Conservation (phyloP, 2,888 invertebrate genomes). For the Merodon equestris region DNA sequence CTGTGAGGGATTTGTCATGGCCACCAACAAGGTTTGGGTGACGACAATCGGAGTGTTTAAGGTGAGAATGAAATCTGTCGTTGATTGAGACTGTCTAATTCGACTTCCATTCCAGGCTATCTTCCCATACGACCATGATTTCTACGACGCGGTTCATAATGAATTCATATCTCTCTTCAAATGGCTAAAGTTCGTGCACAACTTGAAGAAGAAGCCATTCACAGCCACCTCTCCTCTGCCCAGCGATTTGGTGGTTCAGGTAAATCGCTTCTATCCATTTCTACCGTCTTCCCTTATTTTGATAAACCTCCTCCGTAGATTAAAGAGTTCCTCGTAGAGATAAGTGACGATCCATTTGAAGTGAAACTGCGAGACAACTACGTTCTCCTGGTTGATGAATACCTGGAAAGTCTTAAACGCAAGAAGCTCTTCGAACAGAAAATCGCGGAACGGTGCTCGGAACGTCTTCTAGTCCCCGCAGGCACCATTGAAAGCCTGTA, state of each 20-base stretch:
- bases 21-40: conserved; percentile 85
- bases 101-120: conserved; percentile 79
- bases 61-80: conserved; percentile 51
- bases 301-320: conserved; percentile 82
- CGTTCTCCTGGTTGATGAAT: conserved; percentile 96
- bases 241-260: conserved; percentile 93
- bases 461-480: conserved; percentile 88
- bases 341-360: conserved; percentile 99
- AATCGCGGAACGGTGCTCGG: conserved; percentile 89
- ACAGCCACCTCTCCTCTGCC: conserved; percentile 87
- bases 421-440: conserved; percentile 93
- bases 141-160: conserved; percentile 92
- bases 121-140: conserved; percentile 93
- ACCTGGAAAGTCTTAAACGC: conserved; percentile 94
- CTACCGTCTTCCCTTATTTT: too few relatives aligned
- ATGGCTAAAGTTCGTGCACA: conserved; percentile 94
- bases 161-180: conserved; percentile 94
- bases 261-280: conserved; percentile 77
- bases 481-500: conserved; percentile 94
- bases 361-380: conserved; percentile 97
- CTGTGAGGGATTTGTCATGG: conserved; percentile 85
- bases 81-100: background rate
- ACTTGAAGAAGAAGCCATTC: conserved; percentile 84
- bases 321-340: conserved; percentile 92
- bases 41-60: conserved; percentile 77